Evolutionary conservation across 2,113 vertebrate genomes (phyloP), one percentile per base, ranked within the genome.

Genomic region (Xenus cinereus): DNA sequence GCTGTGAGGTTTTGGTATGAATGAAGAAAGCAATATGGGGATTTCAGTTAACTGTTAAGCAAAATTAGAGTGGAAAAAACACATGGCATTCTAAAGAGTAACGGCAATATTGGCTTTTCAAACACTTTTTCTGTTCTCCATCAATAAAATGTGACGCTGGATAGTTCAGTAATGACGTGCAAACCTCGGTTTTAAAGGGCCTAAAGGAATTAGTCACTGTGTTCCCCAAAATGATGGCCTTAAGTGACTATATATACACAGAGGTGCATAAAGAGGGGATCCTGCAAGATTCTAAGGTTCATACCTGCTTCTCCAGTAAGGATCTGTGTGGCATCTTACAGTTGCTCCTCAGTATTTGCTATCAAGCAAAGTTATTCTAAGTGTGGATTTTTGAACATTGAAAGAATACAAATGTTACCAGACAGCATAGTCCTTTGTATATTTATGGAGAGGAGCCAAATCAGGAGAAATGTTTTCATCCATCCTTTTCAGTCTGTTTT

Each of bases 21-120:
- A 93, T 91, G 91, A 87, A 71, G 91, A 69, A 77, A 77, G 90
- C 89, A 95, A 84, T 91, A 92, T 71, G 91, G 95, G 95, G 94
- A 97, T 96, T 97, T 97, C 87, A 89, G 84, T 91, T 84, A 93
- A 92, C 95, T 94, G 94, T 76, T 96, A 37, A 95, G 91, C 78
- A 95, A 94, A 96, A 95, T 63, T 33, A 39, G 63, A 46, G 81
- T 93, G 94, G 93, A 96, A 96, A 97, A 93, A 95, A 30, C 84
- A 89, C 93, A 71, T 41, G 67, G 22, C 54, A 51, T 41, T 79
- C 62, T 57, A 7, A 87, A 89, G 63, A 89, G 45, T 48, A 91
- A 50, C 12, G 11, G 56, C 48, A 89, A 53, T 60, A 84, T 90
- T 93, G 64, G 89, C 66, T 93, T 96, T 89, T 85, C 45, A 76